Conservation (phyloP, 2,888 invertebrate species). For the Phyto melanocephala region DNA sequence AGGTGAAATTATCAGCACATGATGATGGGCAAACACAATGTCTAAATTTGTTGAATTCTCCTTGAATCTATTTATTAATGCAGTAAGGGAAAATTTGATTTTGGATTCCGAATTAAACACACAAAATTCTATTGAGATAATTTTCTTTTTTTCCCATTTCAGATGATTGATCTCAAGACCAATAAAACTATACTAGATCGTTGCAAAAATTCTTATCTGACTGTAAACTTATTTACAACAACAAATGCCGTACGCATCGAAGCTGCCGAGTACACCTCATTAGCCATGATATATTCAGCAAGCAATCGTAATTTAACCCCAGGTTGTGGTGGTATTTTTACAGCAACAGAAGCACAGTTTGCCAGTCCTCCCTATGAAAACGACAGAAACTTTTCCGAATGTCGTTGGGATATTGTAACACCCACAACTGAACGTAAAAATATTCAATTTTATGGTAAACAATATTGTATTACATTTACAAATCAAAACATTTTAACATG, state of each 20-base stretch:
- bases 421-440: slow-evolving; percentile 75
- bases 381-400: slow-evolving; percentile 80
- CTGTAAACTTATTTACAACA: slow-evolving; percentile 51
- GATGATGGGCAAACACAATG: no score
- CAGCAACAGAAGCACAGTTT: slow-evolving; percentile 75
- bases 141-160: neutral
- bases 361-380: slow-evolving; percentile 85
- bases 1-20: no score
- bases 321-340: slow-evolving; percentile 74
- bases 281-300: slow-evolving; percentile 68
- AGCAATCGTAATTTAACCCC: slow-evolving; percentile 62
- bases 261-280: neutral
- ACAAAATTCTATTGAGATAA: no score
- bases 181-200: slow-evolving; percentile 67
- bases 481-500: no score
- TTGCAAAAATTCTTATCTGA: slow-evolving; percentile 26
- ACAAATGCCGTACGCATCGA: slow-evolving; percentile 70
- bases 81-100: no score
- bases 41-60: no score
- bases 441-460: slow-evolving; percentile 70
- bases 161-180: slow-evolving; percentile 70
- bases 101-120: no score
- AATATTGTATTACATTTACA: neutral
- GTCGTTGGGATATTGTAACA: slow-evolving; percentile 83
- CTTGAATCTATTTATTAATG: no score